Conservation (phyloP, 2,888 invertebrate species). For the Polietes domitor region DNA sequence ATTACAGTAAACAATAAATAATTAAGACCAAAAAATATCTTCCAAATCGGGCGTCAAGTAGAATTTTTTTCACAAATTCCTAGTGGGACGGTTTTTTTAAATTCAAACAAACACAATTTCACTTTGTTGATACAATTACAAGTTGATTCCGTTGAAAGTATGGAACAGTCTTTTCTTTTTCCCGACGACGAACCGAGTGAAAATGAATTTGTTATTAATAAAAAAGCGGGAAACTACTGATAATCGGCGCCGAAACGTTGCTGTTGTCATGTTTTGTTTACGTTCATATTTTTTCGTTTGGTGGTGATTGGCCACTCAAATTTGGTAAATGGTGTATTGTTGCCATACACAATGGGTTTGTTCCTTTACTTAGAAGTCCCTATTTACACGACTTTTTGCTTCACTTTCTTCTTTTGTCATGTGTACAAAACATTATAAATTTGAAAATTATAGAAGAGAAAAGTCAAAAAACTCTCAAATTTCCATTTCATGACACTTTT, state of each 20-base stretch:
- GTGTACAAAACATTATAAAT: no score
- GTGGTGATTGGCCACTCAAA: no score
- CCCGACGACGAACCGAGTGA: background rate
- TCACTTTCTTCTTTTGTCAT: no score
- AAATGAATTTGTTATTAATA: conserved; percentile 26
- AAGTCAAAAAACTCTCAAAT: no score
- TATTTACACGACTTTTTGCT: no score
- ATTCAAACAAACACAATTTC: background rate
- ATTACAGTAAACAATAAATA: conserved; percentile 14
- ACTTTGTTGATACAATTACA: background rate
- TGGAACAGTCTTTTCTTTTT: background rate
- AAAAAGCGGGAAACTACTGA: conserved; percentile 56
- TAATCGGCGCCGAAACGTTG: conserved; percentile 52
- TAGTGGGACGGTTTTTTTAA: background rate
- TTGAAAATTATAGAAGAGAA: no score
- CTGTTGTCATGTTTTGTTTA: conserved; percentile 52
- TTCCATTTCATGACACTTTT: no score
- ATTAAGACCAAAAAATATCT: conserved; percentile 2
- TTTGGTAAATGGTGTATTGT: no score
- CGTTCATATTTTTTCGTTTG: conserved; percentile 41
- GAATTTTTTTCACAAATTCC: background rate
- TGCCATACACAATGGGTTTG: no score
- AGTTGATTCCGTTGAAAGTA: background rate
- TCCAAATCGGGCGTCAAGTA: conserved; percentile 37
- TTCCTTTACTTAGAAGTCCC: no score